phyloP scores from a whole-genome alignment of 2,888 invertebrate species.

The Stenoptilia bipunctidactyla region DNA sequence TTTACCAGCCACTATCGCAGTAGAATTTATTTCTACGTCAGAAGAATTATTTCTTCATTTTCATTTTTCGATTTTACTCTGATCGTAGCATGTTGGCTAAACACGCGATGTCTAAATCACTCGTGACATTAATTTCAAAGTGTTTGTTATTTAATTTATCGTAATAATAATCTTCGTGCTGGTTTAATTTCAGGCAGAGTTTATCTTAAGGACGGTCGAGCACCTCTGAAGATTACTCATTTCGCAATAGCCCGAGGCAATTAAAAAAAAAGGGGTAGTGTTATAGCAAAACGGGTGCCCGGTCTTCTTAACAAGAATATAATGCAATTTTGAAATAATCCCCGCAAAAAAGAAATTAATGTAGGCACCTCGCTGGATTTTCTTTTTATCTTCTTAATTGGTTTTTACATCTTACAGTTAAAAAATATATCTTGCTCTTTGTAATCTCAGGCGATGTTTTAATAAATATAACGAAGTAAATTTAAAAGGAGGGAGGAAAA shows the following conservation, averaged over 20 bases:
- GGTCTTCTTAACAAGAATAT: slow-evolving; percentile 69
- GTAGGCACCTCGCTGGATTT: slow-evolving; percentile 68
- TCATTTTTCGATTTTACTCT: slow-evolving; percentile 18
- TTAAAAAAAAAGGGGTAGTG: slow-evolving; percentile 69
- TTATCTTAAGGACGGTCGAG: slow-evolving; percentile 52
- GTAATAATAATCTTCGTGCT: too few relatives aligned
- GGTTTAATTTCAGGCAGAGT: slow-evolving; percentile 24
- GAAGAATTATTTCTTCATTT: slow-evolving; percentile 61
- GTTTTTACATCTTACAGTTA: slow-evolving; percentile 71
- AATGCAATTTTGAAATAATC: slow-evolving; percentile 72
- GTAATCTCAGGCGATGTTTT: slow-evolving; percentile 71
- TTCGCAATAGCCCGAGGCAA: slow-evolving; percentile 67
- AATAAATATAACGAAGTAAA: slow-evolving; percentile 71
- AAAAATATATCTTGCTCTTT: slow-evolving; percentile 68
- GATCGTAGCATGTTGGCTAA: too few relatives aligned
- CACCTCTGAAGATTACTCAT: slow-evolving; percentile 64
- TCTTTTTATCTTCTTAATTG: slow-evolving; percentile 72
- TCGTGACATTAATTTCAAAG: too few relatives aligned
- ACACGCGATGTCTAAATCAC: too few relatives aligned
- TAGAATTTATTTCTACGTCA: slow-evolving; percentile 53
- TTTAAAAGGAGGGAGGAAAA: slow-evolving; percentile 45
- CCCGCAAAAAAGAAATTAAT: slow-evolving; percentile 71
- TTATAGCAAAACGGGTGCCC: slow-evolving; percentile 63
- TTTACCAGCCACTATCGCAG: slow-evolving; percentile 42
- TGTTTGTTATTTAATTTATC: too few relatives aligned